phyloP scores from a whole-genome alignment of 2,888 invertebrate species.

The Lysandra bellargus region DNA sequence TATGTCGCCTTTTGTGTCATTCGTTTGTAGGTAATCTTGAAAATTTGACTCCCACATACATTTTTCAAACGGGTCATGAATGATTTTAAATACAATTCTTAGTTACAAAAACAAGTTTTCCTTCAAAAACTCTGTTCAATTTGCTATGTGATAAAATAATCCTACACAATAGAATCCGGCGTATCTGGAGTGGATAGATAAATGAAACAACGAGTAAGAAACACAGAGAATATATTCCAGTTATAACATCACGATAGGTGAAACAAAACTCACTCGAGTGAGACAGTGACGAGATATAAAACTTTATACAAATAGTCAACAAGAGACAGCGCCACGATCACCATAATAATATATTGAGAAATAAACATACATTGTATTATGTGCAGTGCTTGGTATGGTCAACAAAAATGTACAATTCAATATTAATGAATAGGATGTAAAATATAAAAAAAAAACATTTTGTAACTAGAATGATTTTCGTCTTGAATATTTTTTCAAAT shows the following conservation, averaged over 20 bases:
- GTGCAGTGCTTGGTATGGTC: not conserved
- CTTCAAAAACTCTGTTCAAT: too few relatives aligned
- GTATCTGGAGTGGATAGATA: not conserved
- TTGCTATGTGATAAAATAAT: too few relatives aligned
- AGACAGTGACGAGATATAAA: constrained; percentile 74
- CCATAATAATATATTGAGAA: constrained; percentile 41
- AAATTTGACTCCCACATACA: too few relatives aligned
- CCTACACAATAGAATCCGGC: not conserved
- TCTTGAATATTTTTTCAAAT: not conserved
- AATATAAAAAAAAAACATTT: not conserved
- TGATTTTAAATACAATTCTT: too few relatives aligned
- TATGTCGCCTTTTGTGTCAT: too few relatives aligned
- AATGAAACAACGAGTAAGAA: constrained; percentile 66
- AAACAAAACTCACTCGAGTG: constrained; percentile 72
- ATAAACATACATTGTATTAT: constrained; percentile 11
- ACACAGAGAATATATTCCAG: constrained; percentile 79
- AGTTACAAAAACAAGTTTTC: too few relatives aligned
- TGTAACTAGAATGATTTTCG: not conserved
- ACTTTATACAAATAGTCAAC: constrained; percentile 78
- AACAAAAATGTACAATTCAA: not conserved
- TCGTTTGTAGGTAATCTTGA: too few relatives aligned
- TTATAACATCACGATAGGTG: constrained; percentile 78
- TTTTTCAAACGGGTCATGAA: too few relatives aligned
- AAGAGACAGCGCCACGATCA: constrained; percentile 50
- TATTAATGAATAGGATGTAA: not conserved